Evolutionary conservation across 2,797 vertebrate genomes (phyloP).

Genomic region (Phalanger gymnotis): DNA sequence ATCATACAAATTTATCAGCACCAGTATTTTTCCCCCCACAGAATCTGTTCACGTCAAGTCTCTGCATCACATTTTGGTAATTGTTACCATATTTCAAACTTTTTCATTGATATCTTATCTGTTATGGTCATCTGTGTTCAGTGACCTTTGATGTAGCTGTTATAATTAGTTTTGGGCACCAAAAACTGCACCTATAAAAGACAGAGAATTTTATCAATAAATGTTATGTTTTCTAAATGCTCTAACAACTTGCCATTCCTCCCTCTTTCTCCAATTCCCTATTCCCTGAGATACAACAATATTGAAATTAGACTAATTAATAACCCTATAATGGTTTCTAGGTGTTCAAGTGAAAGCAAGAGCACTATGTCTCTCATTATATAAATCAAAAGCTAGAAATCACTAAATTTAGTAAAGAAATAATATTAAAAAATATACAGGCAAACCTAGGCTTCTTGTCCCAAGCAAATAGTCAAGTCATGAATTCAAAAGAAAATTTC

Average conservation of each 20-base stretch:
- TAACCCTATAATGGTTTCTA: neutral
- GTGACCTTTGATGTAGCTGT: too few relatives aligned
- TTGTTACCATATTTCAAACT: too few relatives aligned
- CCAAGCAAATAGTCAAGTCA: neutral
- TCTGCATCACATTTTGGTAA: too few relatives aligned
- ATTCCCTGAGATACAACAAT: neutral
- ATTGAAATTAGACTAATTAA: neutral
- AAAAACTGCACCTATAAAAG: neutral
- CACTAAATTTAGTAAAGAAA: neutral
- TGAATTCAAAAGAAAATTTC: too few relatives aligned
- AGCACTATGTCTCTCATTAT: neutral
- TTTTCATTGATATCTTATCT: too few relatives aligned
- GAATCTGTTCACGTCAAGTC: too few relatives aligned
- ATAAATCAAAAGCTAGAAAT: neutral
- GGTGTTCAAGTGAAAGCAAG: neutral
- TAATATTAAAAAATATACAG: neutral
- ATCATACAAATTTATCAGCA: neutral
- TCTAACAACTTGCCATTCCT: neutral
- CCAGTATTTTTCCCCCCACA: neutral
- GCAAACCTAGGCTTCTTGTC: fast-evolving
- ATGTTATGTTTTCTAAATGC: neutral
- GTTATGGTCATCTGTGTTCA: too few relatives aligned
- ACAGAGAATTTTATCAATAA: neutral
- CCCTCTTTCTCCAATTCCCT: neutral
- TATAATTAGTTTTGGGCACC: neutral